These are phyloP conservation scores for Mycteria americana DNA, from an alignment of 2,797 vertebrate genomes.

Conservation along the genomic window DNA sequence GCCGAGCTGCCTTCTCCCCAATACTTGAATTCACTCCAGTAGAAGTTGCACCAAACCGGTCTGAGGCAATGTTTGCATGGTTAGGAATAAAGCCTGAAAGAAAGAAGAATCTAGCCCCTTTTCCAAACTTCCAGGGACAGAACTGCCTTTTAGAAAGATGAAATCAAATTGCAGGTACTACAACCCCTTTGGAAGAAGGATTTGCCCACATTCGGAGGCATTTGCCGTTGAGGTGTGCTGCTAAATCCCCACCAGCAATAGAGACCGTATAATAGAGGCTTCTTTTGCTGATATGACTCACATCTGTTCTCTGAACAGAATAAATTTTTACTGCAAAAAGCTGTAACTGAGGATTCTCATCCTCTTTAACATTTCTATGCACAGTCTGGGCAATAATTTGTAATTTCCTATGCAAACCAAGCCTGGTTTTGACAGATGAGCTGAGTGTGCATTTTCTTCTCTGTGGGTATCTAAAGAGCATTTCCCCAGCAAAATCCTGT, in stretches of 20 bases:
- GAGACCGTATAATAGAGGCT: background rate
- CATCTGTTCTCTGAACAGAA: background rate
- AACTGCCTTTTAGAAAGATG: background rate
- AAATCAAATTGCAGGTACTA: background rate
- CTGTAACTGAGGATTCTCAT: background rate
- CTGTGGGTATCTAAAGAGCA: background rate
- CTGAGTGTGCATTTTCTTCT: background rate
- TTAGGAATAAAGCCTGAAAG: background rate
- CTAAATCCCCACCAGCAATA: background rate
- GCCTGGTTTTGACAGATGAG: background rate
- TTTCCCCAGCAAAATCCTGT: background rate
- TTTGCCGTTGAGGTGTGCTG: background rate
- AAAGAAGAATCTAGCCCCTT: background rate
- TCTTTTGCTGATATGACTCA: background rate
- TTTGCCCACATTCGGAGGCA: background rate
- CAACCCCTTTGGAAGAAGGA: background rate
- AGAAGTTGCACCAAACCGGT: background rate
- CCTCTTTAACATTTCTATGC: background rate
- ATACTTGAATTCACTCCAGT: background rate
- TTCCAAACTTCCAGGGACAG: background rate
- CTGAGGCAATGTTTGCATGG: rapidly evolving
- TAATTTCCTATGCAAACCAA: background rate
- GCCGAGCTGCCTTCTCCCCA: background rate
- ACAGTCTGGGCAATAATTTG: background rate
- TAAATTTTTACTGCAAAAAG: background rate